These are phyloP conservation scores for Sebastes nivosus DNA, from an alignment of 2,797 vertebrate genomes.

Conservation along the genomic window DNA sequence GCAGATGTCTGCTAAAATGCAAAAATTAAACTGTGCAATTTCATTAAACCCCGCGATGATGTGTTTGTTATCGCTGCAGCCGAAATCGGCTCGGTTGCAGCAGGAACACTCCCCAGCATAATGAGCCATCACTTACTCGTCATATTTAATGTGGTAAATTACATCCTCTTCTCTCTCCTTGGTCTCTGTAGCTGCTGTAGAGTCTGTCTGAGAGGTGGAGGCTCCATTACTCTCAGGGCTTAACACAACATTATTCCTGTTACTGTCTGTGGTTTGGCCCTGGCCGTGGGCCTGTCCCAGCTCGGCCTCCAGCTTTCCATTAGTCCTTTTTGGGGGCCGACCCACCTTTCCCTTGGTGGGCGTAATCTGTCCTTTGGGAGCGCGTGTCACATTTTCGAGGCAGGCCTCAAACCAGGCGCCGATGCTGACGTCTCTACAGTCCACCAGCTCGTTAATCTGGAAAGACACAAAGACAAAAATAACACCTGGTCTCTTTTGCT, in stretches of 20 bases:
- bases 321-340: conserved; percentile 92
- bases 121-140: conserved; percentile 92
- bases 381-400: conserved; percentile 90
- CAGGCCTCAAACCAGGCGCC: conserved; percentile 98
- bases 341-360: conserved; percentile 88
- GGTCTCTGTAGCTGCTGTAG: conserved; percentile 66
- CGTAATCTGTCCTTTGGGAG: conserved; percentile 86
- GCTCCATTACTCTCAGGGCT: conserved; percentile 88
- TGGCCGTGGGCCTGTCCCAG: conserved; percentile 60
- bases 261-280: conserved; percentile 83
- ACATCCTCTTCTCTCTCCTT: conserved; percentile 86
- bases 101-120: background rate
- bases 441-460: conserved; percentile 98
- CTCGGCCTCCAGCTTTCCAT: conserved; percentile 86
- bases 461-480: conserved; percentile 41
- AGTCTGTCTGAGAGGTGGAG: conserved; percentile 92
- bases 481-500: conserved; percentile 11
- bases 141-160: conserved; percentile 98
- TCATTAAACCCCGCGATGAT: background rate
- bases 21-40: background rate
- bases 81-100: background rate
- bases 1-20: conserved; percentile 6
- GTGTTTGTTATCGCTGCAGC: conserved; percentile 4
- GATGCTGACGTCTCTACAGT: conserved; percentile 94
- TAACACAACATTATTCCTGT: conserved; percentile 85